A percentile compares a stretch with the other conserved stretches of the same genome.
Conservation (phyloP, 2,113 vertebrate genomes). For the Alethe diademata region DNA sequence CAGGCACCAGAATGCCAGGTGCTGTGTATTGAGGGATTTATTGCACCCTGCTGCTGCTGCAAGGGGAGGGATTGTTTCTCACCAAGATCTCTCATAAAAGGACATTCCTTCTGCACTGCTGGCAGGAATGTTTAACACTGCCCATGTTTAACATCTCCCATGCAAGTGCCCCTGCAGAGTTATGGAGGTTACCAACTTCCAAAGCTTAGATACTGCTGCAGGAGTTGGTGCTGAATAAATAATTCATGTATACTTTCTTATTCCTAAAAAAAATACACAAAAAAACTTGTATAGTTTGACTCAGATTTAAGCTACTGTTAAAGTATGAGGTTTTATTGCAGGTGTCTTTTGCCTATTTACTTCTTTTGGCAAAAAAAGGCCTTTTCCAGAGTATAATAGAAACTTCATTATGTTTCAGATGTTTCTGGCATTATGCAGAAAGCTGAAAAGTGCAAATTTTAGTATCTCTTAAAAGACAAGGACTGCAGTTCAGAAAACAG, state of each 20-base stretch:
- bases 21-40: not conserved
- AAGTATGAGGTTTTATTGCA: not conserved
- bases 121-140: not conserved
- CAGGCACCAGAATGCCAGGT: not conserved
- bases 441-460: not conserved
- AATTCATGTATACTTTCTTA: not conserved
- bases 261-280: not conserved
- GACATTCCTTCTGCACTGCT: not conserved
- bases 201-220: not conserved
- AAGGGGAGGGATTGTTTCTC: not conserved
- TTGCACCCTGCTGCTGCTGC: not conserved
- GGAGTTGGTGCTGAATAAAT: not conserved
- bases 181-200: not conserved
- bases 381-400: not conserved
- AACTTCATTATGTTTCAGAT: not conserved
- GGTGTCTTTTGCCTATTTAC: not conserved
- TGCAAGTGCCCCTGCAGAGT: not conserved
- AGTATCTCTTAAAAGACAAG: not conserved
- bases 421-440: not conserved
- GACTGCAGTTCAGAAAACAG: not conserved
- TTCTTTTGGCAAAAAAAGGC: not conserved
- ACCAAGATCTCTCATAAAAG: not conserved
- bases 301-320: not conserved
- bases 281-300: not conserved
- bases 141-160: not conserved